Evolutionary conservation across 2,888 invertebrate genomes (phyloP), one percentile per base, ranked within the genome.

Genomic region (Andrena minutula): DNA sequence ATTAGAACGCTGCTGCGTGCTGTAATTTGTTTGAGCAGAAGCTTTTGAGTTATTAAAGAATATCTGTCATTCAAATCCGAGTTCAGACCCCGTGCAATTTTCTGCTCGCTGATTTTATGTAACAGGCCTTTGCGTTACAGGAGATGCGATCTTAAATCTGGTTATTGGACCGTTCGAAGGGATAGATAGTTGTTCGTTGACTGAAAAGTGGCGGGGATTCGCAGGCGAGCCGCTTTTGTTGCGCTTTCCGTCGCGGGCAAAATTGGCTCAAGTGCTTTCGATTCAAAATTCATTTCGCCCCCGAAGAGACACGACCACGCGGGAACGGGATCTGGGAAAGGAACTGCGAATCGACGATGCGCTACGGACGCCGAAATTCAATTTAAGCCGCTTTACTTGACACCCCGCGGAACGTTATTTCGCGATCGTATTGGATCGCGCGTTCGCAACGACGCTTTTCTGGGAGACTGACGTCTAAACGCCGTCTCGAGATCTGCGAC

Each of bases 321-420:
- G 12, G 12, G 56, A 64, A 47, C 35, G 23, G 6, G 32, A 16
- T 10, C 56, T 16, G 23, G 12, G 30, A 47, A 60, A 23, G 47
- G 35, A 41, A 23, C 1, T 7, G 32, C 10, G 60, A 35, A 41
- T 51, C 20, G 53, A 64, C 56, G 58, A 4, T 12, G 20, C 58
- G 70, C 35, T 53, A 56, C 60, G 26, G 41, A 47, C 35, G 49
- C 3, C 49, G 66, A 82, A 82, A 80, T 80, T 82, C 80, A 71
- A 82, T 75, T 70, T 82, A 81, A 69, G 63, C 71, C 65, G 58
- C 66, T 75, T 51, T 80, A 75, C 56, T 75, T 75, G 75, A 80
- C 82, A 75, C 82, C 47, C 41, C 56, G 53, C 61, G 75, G 56
- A 75, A 80, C 80, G 80, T 82, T 80, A 75, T 82, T 82, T 74